A percentile compares a stretch with the other conserved stretches of the same genome.
These are phyloP conservation scores for Eupeodes corollae DNA, from an alignment of 1,140 invertebrate species.

Conservation along the genomic window DNA sequence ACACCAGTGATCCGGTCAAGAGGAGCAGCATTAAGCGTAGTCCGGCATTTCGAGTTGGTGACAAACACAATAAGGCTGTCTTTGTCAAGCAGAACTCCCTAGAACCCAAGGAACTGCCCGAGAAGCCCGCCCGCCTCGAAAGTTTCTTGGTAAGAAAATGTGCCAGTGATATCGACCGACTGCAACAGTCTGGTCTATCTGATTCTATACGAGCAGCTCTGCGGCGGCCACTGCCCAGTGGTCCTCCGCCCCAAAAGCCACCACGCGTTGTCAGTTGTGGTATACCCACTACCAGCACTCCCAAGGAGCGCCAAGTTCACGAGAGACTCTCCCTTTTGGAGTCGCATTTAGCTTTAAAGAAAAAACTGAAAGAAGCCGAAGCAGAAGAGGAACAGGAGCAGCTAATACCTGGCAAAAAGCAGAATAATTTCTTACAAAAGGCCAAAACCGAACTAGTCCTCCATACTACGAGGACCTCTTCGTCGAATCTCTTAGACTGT, in stretches of 20 bases:
- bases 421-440: neutral
- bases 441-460: constrained; percentile 1
- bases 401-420: neutral
- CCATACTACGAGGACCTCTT: neutral
- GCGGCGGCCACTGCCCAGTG: constrained; percentile 48
- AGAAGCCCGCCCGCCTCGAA: constrained; percentile 13
- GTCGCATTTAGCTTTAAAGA: neutral
- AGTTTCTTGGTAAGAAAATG: constrained; percentile 19
- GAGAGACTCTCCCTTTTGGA: neutral
- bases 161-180: constrained; percentile 10
- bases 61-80: constrained; percentile 31
- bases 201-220: constrained; percentile 50
- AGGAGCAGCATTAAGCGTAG: constrained; percentile 46
- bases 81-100: neutral
- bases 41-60: constrained; percentile 48
- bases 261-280: constrained; percentile 27
- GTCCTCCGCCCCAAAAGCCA: constrained; percentile 59
- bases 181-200: constrained; percentile 29
- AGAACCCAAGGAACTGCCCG: constrained; percentile 10
- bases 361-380: neutral
- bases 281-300: no score
- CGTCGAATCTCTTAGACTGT: neutral
- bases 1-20: constrained; percentile 45
- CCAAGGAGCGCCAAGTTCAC: neutral
- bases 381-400: no score